Conservation (phyloP, 2,888 invertebrate genomes). For the Herminia tarsipennalis region DNA sequence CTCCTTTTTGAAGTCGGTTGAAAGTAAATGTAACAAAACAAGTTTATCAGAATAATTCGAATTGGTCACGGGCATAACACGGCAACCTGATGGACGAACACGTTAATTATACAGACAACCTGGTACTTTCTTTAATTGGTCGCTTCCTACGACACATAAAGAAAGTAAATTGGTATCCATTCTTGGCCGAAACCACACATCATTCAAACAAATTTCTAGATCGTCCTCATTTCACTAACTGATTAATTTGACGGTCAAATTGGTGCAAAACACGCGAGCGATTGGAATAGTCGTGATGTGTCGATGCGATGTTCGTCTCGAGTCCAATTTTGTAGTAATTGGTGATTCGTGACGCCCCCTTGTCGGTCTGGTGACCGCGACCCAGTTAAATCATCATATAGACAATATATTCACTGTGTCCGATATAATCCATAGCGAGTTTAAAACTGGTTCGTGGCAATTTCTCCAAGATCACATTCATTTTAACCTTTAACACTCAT, state of each 20-base stretch:
- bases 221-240: background rate
- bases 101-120: too few species aligned
- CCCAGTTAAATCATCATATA: conserved; percentile 8
- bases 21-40: too few species aligned
- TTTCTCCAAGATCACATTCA: background rate
- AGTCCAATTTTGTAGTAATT: conserved; percentile 2
- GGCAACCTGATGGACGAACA: too few species aligned
- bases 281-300: conserved; percentile 2
- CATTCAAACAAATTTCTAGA: background rate
- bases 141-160: background rate
- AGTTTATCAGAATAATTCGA: too few species aligned
- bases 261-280: conserved; percentile 3
- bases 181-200: too few species aligned
- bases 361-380: conserved; percentile 2
- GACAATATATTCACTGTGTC: background rate
- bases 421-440: background rate
- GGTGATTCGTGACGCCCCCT: conserved; percentile 1
- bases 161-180: background rate
- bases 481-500: too few species aligned
- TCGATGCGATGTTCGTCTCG: background rate
- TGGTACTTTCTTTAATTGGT: too few species aligned
- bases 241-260: background rate
- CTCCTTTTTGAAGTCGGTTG: too few species aligned
- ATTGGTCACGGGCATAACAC: too few species aligned
- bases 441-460: background rate